Evolutionary conservation across 2,113 vertebrate species (phyloP).

Genomic region (Scatophagus argus): DNA sequence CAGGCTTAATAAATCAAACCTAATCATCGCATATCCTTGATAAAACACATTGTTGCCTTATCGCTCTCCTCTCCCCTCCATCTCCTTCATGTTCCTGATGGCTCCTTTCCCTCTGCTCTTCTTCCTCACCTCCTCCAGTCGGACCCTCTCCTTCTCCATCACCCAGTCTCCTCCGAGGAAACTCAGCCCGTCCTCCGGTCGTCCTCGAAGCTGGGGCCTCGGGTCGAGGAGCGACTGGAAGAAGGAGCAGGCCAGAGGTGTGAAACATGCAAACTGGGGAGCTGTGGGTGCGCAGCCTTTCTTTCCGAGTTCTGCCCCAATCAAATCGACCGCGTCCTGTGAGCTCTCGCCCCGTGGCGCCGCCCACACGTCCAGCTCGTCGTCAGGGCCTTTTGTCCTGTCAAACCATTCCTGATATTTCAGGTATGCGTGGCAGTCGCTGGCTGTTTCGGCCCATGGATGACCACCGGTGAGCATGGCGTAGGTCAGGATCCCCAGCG

Average conservation of each 20-base stretch:
- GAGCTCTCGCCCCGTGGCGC: not conserved
- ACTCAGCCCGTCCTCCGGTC: constrained; percentile 78
- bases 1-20: not conserved
- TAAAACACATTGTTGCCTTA: not conserved
- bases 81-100: constrained; percentile 57
- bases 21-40: not conserved
- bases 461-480: constrained; percentile 86
- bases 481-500: constrained; percentile 89
- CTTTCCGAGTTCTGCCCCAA: not conserved
- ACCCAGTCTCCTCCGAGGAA: constrained; percentile 80
- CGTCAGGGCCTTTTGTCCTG: not conserved
- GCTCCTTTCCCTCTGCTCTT: constrained; percentile 50
- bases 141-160: constrained; percentile 59
- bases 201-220: constrained; percentile 77
- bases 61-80: constrained; percentile 65
- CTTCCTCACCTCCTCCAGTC: constrained; percentile 68
- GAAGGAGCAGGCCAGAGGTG: constrained; percentile 77
- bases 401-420: constrained; percentile 85
- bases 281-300: constrained; percentile 49
- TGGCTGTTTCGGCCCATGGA: constrained; percentile 86
- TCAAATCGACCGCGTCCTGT: not conserved
- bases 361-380: constrained; percentile 53
- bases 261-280: constrained; percentile 80
- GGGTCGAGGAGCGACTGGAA: constrained; percentile 85
- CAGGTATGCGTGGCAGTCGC: constrained; percentile 81